Conservation (phyloP, 2,113 vertebrate genomes). For the Spea bombifrons region DNA sequence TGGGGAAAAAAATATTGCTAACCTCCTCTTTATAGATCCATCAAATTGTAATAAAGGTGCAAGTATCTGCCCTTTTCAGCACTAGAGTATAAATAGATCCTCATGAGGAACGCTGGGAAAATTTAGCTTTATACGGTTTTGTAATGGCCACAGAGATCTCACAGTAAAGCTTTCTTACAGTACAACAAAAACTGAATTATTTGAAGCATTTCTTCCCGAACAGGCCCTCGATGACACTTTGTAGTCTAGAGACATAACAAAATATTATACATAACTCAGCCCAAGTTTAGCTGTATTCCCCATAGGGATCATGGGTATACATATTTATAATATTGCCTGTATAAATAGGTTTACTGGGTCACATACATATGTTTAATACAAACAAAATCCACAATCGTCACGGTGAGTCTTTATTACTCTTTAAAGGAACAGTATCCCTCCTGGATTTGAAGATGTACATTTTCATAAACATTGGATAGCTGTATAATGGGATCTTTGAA, state of each 20-base stretch:
- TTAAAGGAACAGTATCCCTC: constrained; percentile 27
- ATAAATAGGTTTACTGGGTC: constrained; percentile 40
- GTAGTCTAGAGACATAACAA: constrained; percentile 36
- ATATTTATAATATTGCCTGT: constrained; percentile 39
- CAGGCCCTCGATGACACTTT: constrained; percentile 25
- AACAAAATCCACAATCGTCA: constrained; percentile 33
- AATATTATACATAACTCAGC: constrained; percentile 28
- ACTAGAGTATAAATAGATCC: background rate
- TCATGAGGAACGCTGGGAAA: background rate
- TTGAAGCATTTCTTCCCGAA: constrained; percentile 32
- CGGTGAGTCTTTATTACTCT: constrained; percentile 1
- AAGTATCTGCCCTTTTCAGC: background rate
- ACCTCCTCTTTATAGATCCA: background rate
- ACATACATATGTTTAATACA: constrained; percentile 21
- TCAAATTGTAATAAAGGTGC: background rate
- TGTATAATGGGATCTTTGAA: background rate
- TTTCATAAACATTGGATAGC: background rate
- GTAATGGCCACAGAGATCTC: constrained; percentile 9
- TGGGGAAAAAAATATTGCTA: background rate
- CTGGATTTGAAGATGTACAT: constrained; percentile 22
- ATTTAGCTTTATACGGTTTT: constrained; percentile 22
- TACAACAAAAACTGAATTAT: constrained; percentile 33
- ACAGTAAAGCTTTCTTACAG: constrained; percentile 29
- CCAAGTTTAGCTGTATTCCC: constrained; percentile 25
- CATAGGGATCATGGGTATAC: constrained; percentile 33